Evolutionary conservation across 2,797 vertebrate genomes (phyloP).

Genomic region (Numenius phaeopus): DNA sequence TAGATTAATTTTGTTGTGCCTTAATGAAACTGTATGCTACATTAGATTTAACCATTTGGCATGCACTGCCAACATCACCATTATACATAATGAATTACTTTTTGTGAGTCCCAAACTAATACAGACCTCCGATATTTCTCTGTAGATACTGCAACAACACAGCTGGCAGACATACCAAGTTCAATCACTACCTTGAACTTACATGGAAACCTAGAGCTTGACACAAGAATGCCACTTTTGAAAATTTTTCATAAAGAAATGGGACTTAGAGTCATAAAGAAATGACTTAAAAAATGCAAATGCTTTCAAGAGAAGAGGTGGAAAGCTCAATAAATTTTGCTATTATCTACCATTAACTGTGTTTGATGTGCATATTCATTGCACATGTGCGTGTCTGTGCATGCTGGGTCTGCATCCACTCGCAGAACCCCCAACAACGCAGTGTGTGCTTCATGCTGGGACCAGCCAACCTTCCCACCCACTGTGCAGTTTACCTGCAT

Average conservation of each 20-base stretch:
- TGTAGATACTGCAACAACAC: constrained; percentile 34
- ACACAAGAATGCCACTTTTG: not conserved
- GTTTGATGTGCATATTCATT: not conserved
- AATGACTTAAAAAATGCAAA: not conserved
- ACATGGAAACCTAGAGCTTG: not conserved
- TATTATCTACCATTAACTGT: not conserved
- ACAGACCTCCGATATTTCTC: constrained; percentile 65
- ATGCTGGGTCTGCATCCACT: not conserved
- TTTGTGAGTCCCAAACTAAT: constrained; percentile 81
- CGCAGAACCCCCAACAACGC: rapidly evolving
- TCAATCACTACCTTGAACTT: not conserved
- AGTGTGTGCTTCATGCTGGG: rapidly evolving
- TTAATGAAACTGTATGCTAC: constrained; percentile 90
- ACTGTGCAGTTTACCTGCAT: not conserved
- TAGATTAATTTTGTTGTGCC: constrained; percentile 85
- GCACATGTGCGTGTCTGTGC: no score
- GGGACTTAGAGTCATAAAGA: not conserved
- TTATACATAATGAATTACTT: constrained; percentile 83
- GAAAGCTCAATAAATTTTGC: not conserved
- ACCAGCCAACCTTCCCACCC: not conserved
- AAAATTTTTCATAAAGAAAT: not conserved
- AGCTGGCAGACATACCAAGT: constrained; percentile 32
- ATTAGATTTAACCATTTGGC: constrained; percentile 89
- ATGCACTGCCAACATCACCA: constrained; percentile 85
- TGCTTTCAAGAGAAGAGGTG: not conserved